A percentile compares a stretch with the other conserved stretches of the same genome.
phyloP scores from a whole-genome alignment of 2,113 vertebrate genomes.

The Prochilodus magdalenae region DNA sequence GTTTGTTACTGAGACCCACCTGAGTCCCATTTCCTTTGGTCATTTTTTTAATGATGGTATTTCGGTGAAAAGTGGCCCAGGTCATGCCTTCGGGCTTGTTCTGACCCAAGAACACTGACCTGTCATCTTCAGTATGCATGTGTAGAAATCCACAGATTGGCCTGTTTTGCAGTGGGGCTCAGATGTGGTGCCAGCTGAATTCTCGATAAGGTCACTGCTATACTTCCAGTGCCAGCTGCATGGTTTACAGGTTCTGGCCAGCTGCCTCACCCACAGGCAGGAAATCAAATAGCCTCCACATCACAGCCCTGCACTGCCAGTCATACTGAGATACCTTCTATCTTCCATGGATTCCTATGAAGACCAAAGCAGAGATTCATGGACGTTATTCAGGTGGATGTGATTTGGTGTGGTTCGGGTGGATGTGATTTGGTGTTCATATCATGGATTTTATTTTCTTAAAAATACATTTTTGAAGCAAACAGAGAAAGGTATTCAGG shows the following conservation, averaged over 20 bases:
- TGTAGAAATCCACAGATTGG: conserved; percentile 59
- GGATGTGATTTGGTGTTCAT: no score
- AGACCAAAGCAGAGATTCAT: background rate
- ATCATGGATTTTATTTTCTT: no score
- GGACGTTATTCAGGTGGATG: background rate
- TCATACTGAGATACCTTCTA: background rate
- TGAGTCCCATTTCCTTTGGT: conserved; percentile 25
- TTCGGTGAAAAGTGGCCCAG: background rate
- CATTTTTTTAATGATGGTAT: conserved; percentile 6
- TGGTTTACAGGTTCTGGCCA: conserved; percentile 46
- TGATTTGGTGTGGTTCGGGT: background rate
- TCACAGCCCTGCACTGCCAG: background rate
- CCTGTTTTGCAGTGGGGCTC: conserved; percentile 56
- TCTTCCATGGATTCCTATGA: background rate
- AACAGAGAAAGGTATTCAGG: no score
- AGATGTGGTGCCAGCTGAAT: conserved; percentile 69
- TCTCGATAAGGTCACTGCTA: conserved; percentile 67
- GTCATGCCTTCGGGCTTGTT: conserved; percentile 7
- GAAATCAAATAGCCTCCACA: conserved; percentile 29
- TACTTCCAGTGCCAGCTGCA: conserved; percentile 66
- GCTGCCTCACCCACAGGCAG: conserved; percentile 57
- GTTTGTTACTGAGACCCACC: background rate
- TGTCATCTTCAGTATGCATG: conserved; percentile 3
- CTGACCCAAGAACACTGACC: conserved; percentile 14
- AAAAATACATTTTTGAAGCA: no score